phyloP scores from a whole-genome alignment of 2,888 invertebrate species.

The Coenonympha arcania region DNA sequence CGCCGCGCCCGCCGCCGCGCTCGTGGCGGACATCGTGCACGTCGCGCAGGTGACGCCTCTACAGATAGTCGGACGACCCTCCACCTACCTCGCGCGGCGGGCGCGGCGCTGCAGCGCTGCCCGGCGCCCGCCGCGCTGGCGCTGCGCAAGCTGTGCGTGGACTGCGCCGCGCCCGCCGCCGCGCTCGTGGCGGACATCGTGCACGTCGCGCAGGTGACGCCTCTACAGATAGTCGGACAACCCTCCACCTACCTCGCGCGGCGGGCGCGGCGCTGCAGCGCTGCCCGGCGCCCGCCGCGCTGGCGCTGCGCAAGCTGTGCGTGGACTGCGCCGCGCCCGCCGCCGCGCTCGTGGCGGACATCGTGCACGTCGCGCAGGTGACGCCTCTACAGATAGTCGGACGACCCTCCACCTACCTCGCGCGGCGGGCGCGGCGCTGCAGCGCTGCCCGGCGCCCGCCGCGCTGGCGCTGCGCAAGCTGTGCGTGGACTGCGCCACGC shows the following conservation, averaged over 20 bases:
- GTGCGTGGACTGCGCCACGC: constrained; percentile 83
- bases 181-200: constrained; percentile 85
- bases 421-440: constrained; percentile 59
- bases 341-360: constrained; percentile 82
- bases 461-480: constrained; percentile 89
- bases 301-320: constrained; percentile 91
- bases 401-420: no score
- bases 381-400: background rate
- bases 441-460: constrained; percentile 85
- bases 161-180: constrained; percentile 82
- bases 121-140: constrained; percentile 88
- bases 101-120: constrained; percentile 74
- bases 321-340: constrained; percentile 85
- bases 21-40: constrained; percentile 82
- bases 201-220: constrained; percentile 70
- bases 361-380: constrained; percentile 78
- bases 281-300: constrained; percentile 83
- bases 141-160: constrained; percentile 87
- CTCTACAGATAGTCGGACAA: no score
- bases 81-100: constrained; percentile 62
- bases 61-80: no score
- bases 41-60: constrained; percentile 64
- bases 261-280: constrained; percentile 71
- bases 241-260: no score
- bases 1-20: constrained; percentile 80